Base-by-base conservation (phyloP, 2,113 vertebrate genomes). In the Glaucidium brasilianum region DNA sequence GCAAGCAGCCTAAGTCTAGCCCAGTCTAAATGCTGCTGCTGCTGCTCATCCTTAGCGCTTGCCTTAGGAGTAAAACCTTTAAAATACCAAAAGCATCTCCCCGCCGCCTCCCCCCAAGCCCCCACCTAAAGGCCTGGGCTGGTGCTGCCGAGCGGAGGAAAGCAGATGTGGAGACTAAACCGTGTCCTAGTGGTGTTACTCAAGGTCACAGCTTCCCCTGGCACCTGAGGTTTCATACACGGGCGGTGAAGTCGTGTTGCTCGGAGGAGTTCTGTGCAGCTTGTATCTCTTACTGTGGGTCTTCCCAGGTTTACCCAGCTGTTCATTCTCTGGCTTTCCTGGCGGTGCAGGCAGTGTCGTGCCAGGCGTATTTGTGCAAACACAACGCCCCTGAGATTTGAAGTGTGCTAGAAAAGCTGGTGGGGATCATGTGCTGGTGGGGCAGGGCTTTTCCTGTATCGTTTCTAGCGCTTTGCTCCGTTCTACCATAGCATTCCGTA, bases 171-270 rank as follows among this genome's bases (percentile, higher is more conserved):
- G 37, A 64, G 80, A 12, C 2, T 23, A 12, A 39, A 68, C 16
- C 1, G 1, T 4, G 71, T 82, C 84, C 74, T 78, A 6, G 56
- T 26, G 69, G 34, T 55, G 84, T n/a, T 93, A 47, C 69, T 94
- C 91, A 94, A 94, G 96, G 92, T 94, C 91, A 68, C 50, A 43
- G 84, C 85, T 91, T 90, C 64, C 53, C 81, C 71, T 21, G 52
- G 6, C 13, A 55, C 77, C 73, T 53, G 92, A 63, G 92, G 34
- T 71, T 81, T 90, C 69, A 16, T 49, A 82, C 60, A 29, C 6
- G 85, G 68, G 39, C 84, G 8, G 68, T 11, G 72, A 14, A 69
- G 59, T 9, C 49, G 2, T 0, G 2, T 11, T 45, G 7, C 50
- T 26, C 50, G 2, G 14, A 18, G n/a, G 64, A 71, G 74, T 82